Evolutionary conservation across 1,140 invertebrate species (phyloP).

Genomic region (Cryptotermes secundus): DNA sequence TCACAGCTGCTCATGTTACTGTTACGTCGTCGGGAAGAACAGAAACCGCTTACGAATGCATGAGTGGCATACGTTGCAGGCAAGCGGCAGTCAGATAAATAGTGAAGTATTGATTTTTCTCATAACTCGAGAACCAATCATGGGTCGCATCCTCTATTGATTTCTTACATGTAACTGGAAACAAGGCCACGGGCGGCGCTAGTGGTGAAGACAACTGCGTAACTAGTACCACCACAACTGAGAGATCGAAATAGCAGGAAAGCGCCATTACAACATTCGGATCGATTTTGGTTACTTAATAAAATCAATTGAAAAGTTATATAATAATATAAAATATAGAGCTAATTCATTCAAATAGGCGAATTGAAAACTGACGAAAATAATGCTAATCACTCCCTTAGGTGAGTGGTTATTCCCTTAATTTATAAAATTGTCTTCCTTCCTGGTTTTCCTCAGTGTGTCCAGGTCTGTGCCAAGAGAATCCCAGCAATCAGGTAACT

Average conservation of each 20-base stretch:
- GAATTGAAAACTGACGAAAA: too few relatives aligned
- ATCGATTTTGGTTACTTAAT: neutral
- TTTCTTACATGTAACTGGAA: neutral
- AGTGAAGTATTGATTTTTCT: neutral
- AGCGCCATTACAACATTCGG: neutral
- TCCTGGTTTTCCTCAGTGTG: too few relatives aligned
- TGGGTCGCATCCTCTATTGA: neutral
- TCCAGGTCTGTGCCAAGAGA: too few relatives aligned
- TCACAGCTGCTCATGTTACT: neutral
- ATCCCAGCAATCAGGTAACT: too few relatives aligned
- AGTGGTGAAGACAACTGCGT: neutral
- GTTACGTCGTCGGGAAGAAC: neutral
- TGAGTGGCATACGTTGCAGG: neutral
- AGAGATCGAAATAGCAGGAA: neutral
- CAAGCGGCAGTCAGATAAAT: neutral
- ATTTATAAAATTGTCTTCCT: too few relatives aligned
- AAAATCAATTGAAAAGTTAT: too few relatives aligned
- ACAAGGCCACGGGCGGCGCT: neutral
- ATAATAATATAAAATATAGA: too few relatives aligned
- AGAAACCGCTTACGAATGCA: constrained; percentile 7
- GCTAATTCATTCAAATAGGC: too few relatives aligned
- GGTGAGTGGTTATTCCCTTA: too few relatives aligned
- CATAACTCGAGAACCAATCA: neutral
- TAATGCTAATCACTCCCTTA: too few relatives aligned
- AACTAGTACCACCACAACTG: neutral